Conservation (phyloP, 2,888 invertebrate genomes). For the Dryadula phaetusa region DNA sequence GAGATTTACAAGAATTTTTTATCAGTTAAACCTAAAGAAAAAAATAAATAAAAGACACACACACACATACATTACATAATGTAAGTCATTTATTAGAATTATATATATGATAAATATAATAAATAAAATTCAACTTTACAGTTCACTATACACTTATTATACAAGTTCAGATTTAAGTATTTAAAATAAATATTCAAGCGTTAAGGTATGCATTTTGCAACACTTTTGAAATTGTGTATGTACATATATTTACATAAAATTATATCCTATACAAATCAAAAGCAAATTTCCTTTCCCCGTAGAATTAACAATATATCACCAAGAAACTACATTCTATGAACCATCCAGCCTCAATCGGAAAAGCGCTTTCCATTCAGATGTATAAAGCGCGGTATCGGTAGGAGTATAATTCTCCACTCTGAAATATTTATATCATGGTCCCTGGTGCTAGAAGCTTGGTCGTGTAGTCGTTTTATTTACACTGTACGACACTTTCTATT, state of each 20-base stretch:
- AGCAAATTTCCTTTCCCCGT: slow-evolving; percentile 11
- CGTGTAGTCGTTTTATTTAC: slow-evolving; percentile 45
- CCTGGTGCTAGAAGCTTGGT: slow-evolving; percentile 59
- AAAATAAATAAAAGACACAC: too few species aligned
- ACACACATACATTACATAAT: too few species aligned
- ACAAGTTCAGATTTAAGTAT: background rate
- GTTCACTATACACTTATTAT: too few species aligned
- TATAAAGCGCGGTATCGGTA: slow-evolving; percentile 66
- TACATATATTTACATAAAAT: slow-evolving; percentile 20
- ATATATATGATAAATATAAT: too few species aligned
- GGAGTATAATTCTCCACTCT: slow-evolving; percentile 81
- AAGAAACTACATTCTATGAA: slow-evolving; percentile 25
- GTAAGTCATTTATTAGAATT: too few species aligned
- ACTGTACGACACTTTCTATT: slow-evolving; percentile 43
- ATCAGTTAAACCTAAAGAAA: too few species aligned
- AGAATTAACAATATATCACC: slow-evolving; percentile 15
- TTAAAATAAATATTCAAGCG: background rate
- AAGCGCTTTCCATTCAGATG: slow-evolving; percentile 68
- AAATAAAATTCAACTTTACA: too few species aligned
- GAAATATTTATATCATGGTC: slow-evolving; percentile 78
- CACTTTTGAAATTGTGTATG: background rate
- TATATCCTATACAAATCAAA: slow-evolving; percentile 20
- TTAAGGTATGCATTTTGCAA: background rate
- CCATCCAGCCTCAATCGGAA: slow-evolving; percentile 38
- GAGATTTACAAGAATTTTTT: too few species aligned